Percentiles rank a stretch among this genome's conserved stretches.
Evolutionary conservation across 2,888 invertebrate genomes (phyloP).

Genomic region (Acholoe squamosa): DNA sequence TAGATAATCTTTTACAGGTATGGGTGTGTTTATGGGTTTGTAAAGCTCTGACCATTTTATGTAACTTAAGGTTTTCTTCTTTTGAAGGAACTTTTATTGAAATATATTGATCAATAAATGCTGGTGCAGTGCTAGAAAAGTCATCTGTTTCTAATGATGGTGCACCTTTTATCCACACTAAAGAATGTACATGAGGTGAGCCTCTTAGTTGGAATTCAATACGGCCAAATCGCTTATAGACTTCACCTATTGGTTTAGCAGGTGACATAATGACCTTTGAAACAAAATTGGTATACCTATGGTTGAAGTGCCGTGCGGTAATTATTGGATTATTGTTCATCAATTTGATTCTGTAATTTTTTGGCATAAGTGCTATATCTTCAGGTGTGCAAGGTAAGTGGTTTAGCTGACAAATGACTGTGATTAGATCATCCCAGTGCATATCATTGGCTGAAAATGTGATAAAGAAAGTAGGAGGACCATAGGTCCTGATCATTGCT

Average conservation of each 20-base stretch:
- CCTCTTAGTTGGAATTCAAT: slow-evolving; percentile 17
- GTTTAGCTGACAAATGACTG: neutral
- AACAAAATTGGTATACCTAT: neutral
- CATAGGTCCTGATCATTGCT: neutral
- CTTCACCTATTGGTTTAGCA: neutral
- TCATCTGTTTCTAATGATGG: neutral
- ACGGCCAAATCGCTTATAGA: neutral
- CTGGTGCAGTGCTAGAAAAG: neutral
- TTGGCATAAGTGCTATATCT: neutral
- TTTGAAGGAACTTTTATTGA: neutral
- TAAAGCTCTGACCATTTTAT: neutral
- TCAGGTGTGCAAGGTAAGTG: neutral
- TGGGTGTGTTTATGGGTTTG: neutral
- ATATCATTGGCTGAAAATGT: slow-evolving; percentile 37
- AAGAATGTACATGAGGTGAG: neutral
- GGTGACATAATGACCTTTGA: neutral
- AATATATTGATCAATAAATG: slow-evolving; percentile 27
- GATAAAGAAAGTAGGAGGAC: slow-evolving; percentile 3
- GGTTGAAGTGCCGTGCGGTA: neutral
- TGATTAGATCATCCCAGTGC: slow-evolving; percentile 26
- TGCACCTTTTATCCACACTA: too few relatives aligned
- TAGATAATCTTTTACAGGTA: too few relatives aligned
- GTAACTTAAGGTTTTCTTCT: neutral
- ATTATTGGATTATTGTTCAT: slow-evolving; percentile 17
- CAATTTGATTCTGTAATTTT: neutral